Evolutionary conservation across 2,797 vertebrate genomes (phyloP).

Genomic region (Sebastes paucispinis): DNA sequence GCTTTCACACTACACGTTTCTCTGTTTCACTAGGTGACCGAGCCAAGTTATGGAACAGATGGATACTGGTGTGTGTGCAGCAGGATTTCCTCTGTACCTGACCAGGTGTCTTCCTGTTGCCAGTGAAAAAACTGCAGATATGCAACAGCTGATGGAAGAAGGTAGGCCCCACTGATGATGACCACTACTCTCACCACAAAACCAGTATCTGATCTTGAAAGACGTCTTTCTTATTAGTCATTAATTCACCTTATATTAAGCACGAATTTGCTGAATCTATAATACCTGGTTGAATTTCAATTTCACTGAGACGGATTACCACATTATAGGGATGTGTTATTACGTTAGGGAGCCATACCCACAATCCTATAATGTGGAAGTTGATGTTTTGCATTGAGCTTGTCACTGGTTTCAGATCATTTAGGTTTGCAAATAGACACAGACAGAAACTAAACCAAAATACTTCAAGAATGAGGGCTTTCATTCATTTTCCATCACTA

Average conservation of each 20-base stretch:
- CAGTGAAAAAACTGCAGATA: not conserved
- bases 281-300: not conserved
- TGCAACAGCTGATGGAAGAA: not conserved
- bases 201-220: not conserved
- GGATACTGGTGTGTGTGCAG: not conserved
- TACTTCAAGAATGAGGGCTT: not conserved
- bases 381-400: not conserved
- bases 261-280: not conserved
- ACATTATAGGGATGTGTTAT: not conserved
- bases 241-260: not conserved
- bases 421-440: not conserved
- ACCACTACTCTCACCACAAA: not conserved
- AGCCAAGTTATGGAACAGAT: not conserved
- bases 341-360: not conserved
- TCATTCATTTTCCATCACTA: too few relatives aligned
- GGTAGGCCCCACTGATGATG: not conserved
- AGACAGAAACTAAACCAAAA: not conserved
- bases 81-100: not conserved
- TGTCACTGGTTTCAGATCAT: not conserved
- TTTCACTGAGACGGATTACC: not conserved
- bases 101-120: not conserved
- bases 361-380: not conserved
- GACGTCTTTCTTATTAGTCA: not conserved
- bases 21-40: not conserved
- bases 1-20: not conserved